A percentile compares a stretch with the other conserved stretches of the same genome.
Evolutionary conservation across 2,888 invertebrate species (phyloP).

Genomic region (Lasioglossum calceatum): DNA sequence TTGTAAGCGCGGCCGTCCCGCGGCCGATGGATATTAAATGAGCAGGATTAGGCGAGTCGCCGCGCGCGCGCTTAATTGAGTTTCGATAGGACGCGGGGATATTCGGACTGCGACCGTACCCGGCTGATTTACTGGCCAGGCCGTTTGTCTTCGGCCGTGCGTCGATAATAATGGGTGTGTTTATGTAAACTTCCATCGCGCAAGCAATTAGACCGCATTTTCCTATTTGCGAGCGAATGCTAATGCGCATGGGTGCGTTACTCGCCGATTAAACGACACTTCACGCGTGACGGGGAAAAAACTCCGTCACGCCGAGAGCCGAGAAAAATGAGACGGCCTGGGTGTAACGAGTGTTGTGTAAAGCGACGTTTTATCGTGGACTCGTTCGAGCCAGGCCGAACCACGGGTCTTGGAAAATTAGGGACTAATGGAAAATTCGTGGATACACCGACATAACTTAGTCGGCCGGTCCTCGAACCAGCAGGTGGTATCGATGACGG

Average conservation of each 20-base stretch:
- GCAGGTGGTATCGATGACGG: not conserved
- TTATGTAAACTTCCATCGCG: constrained; percentile 44
- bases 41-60: constrained; percentile 39
- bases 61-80: constrained; percentile 41
- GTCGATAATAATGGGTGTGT: constrained; percentile 32
- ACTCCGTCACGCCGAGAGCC: not conserved
- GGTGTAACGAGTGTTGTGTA: not conserved
- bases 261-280: constrained; percentile 37
- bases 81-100: constrained; percentile 23
- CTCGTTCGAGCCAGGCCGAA: not conserved
- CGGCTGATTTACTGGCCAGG: not conserved
- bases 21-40: constrained; percentile 56
- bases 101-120: not conserved
- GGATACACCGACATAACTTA: not conserved
- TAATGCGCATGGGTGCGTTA: constrained; percentile 32
- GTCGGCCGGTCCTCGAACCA: not conserved
- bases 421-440: not conserved
- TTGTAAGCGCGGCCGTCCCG: constrained; percentile 30
- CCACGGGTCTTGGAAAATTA: not conserved
- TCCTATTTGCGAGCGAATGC: constrained; percentile 38
- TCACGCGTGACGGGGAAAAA: constrained; percentile 46
- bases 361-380: not conserved
- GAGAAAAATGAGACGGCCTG: not conserved
- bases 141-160: constrained; percentile 24
- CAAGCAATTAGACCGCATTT: constrained; percentile 41